phyloP scores from a whole-genome alignment of 2,888 invertebrate species.

The Hirtodrosophila cameraria region DNA sequence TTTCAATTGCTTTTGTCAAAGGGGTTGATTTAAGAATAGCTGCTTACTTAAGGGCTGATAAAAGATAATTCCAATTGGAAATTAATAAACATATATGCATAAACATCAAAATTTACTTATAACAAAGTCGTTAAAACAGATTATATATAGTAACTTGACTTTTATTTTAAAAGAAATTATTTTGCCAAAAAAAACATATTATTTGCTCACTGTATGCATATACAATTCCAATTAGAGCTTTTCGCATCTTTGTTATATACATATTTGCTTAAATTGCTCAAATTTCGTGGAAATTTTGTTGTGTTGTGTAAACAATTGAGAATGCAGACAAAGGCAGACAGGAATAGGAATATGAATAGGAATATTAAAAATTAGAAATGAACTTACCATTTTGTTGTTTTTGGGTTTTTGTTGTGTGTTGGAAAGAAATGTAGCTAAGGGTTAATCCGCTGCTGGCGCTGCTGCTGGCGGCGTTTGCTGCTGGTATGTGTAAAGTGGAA shows the following conservation, averaged over 20 bases:
- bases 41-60: conserved; percentile 42
- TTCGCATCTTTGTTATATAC: too few species aligned
- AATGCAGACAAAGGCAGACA: conserved; percentile 2
- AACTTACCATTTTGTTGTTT: conserved; percentile 73
- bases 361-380: conserved; percentile 7
- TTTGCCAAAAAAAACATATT: conserved; percentile 21
- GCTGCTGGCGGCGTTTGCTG: conserved; percentile 34
- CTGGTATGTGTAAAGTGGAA: conserved; percentile 77
- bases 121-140: too few species aligned
- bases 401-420: conserved; percentile 62
- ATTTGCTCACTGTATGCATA: too few species aligned
- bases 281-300: conserved; percentile 52
- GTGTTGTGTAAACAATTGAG: conserved; percentile 49
- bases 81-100: conserved; percentile 5
- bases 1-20: not conserved
- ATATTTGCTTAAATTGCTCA: conserved; percentile 29
- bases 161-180: too few species aligned
- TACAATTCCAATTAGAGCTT: too few species aligned
- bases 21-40: conserved; percentile 28
- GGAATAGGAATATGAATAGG: not conserved
- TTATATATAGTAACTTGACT: too few species aligned
- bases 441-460: conserved; percentile 74
- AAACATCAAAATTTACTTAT: too few species aligned
- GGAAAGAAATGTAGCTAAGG: conserved; percentile 70
- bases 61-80: conserved; percentile 39